A percentile compares a stretch with the other conserved stretches of the same genome.
These are phyloP conservation scores for Sympetrum striolatum DNA, from an alignment of 2,888 invertebrate species.

Conservation along the genomic window DNA sequence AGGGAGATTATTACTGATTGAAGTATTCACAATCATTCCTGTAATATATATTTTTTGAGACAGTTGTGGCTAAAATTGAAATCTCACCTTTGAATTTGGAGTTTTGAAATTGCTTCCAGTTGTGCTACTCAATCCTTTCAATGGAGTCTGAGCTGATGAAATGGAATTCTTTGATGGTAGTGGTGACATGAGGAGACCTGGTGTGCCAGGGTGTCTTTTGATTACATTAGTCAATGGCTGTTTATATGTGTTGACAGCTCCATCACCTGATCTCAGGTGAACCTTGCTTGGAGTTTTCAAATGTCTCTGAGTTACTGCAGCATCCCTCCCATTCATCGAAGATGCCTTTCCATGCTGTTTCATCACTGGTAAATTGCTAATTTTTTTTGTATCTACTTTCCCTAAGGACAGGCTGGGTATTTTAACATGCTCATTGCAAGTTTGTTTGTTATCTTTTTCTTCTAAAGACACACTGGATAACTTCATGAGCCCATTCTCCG, in stretches of 20 bases:
- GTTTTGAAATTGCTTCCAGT: not conserved
- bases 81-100: slow-evolving; percentile 3
- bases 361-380: too few relatives aligned
- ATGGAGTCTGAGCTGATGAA: not conserved
- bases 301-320: too few relatives aligned
- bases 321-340: too few relatives aligned
- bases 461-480: too few relatives aligned
- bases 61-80: not conserved
- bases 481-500: too few relatives aligned
- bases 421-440: too few relatives aligned
- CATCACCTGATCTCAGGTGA: not conserved
- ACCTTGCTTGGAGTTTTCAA: not conserved
- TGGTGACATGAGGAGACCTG: not conserved
- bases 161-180: not conserved
- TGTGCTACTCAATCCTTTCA: not conserved
- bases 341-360: too few relatives aligned
- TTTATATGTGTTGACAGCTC: not conserved
- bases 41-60: not conserved
- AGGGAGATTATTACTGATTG: too few relatives aligned
- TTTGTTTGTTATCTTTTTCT: too few relatives aligned
- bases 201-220: not conserved
- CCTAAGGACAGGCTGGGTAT: too few relatives aligned
- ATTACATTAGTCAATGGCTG: not conserved
- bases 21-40: too few relatives aligned
- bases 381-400: too few relatives aligned